Evolutionary conservation across 2,888 invertebrate genomes (phyloP).

Genomic region (Chloroclysta siterata): DNA sequence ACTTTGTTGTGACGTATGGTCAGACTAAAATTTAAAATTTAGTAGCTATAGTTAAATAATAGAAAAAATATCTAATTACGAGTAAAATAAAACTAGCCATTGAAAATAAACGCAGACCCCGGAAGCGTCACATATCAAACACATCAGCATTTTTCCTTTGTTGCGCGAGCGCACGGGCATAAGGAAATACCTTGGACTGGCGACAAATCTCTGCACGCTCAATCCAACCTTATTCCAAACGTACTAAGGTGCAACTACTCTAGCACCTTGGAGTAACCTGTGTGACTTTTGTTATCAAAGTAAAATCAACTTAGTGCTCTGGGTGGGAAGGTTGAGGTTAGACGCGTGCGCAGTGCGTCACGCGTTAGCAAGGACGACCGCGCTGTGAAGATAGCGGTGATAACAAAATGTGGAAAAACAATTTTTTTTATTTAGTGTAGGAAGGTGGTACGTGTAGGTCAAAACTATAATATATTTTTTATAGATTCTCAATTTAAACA

Average conservation of each 20-base stretch:
- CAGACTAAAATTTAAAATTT: too few species aligned
- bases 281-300: conserved; percentile 6
- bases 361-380: conserved; percentile 40
- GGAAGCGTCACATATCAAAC: conserved; percentile 51
- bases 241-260: background rate
- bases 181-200: conserved; percentile 57
- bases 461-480: conserved; percentile 18
- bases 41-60: too few species aligned
- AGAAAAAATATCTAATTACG: too few species aligned
- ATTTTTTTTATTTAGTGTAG: conserved; percentile 28
- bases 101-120: conserved; percentile 49
- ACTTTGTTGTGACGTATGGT: too few species aligned
- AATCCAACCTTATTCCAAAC: conserved; percentile 16
- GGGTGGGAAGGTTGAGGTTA: conserved; percentile 21
- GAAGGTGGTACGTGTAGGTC: conserved; percentile 41
- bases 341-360: conserved; percentile 22
- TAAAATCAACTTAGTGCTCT: conserved; percentile 20
- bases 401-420: conserved; percentile 41
- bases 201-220: conserved; percentile 23
- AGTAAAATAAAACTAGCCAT: conserved; percentile 33
- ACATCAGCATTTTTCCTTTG: conserved; percentile 57
- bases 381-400: conserved; percentile 43
- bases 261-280: conserved; percentile 13
- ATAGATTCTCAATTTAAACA: conserved; percentile 1
- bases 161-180: conserved; percentile 46